Evolutionary conservation across 2,113 vertebrate genomes (phyloP).

Genomic region (Recurvirostra avosetta): DNA sequence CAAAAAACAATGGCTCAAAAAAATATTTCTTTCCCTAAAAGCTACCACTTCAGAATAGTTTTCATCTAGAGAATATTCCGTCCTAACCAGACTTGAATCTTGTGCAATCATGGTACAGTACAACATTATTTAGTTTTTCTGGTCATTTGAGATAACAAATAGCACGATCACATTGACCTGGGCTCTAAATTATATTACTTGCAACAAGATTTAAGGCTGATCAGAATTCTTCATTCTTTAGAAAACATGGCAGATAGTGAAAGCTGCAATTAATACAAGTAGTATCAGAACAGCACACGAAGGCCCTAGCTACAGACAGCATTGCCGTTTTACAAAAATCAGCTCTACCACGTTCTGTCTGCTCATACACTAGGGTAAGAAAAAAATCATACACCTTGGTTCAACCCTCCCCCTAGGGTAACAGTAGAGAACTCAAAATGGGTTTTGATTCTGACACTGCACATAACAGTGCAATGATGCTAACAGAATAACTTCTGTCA

Average conservation of each 20-base stretch:
- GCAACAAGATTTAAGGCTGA: background rate
- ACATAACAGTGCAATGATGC: background rate
- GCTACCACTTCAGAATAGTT: background rate
- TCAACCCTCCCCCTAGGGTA: background rate
- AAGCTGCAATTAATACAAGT: background rate
- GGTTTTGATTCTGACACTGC: background rate
- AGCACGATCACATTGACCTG: background rate
- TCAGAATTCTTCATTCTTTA: background rate
- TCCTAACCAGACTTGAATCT: background rate
- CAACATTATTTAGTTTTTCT: background rate
- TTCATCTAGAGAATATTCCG: background rate
- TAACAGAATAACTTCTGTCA: background rate
- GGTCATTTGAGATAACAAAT: background rate
- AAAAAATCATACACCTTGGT: background rate
- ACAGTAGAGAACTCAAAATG: background rate
- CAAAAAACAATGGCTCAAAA: background rate
- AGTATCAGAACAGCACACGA: background rate
- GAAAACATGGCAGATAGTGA: background rate
- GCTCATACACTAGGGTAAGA: rapidly evolving
- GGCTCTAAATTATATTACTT: background rate
- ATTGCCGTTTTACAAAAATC: background rate
- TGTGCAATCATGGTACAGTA: background rate
- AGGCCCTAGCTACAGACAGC: background rate
- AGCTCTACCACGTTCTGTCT: background rate
- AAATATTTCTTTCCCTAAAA: background rate